Evolutionary conservation across 2,797 vertebrate genomes (phyloP).

Genomic region (Stomatorhinus walkeri): DNA sequence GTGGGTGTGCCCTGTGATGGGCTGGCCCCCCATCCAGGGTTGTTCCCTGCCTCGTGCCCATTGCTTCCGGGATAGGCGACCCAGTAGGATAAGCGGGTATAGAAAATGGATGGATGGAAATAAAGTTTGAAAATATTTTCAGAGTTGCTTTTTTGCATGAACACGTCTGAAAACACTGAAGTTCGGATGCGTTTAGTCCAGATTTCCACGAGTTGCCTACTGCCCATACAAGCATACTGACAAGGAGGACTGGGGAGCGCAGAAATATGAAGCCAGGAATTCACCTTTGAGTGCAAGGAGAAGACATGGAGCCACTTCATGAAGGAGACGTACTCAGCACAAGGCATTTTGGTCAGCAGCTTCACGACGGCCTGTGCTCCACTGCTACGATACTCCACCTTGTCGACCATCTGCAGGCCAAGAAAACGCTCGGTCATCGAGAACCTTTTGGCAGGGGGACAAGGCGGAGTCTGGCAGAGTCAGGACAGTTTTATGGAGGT

Average conservation of each 20-base stretch:
- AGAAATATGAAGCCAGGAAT: background rate
- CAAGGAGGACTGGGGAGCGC: background rate
- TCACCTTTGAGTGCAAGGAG: slow-evolving; percentile 69
- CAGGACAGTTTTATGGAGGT: background rate
- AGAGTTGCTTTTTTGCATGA: background rate
- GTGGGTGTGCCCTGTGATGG: too few species aligned
- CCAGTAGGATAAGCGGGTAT: too few species aligned
- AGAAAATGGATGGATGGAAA: too few species aligned
- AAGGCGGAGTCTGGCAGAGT: background rate
- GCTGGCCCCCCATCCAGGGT: too few species aligned
- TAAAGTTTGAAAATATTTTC: background rate
- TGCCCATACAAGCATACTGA: background rate
- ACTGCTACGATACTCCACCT: slow-evolving; percentile 70
- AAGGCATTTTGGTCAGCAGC: slow-evolving; percentile 64
- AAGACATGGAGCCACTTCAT: slow-evolving; percentile 77
- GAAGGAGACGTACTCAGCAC: slow-evolving; percentile 66
- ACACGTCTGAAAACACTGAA: background rate
- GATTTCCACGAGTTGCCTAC: background rate
- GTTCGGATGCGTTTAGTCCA: background rate
- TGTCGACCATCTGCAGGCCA: slow-evolving; percentile 79
- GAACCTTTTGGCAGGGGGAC: background rate
- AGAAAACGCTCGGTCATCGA: background rate
- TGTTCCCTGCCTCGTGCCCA: too few species aligned
- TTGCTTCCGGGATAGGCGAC: too few species aligned
- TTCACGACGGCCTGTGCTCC: slow-evolving; percentile 72